Evolutionary conservation across 2,888 invertebrate species (phyloP).

Genomic region (Coecobrya sp.): DNA sequence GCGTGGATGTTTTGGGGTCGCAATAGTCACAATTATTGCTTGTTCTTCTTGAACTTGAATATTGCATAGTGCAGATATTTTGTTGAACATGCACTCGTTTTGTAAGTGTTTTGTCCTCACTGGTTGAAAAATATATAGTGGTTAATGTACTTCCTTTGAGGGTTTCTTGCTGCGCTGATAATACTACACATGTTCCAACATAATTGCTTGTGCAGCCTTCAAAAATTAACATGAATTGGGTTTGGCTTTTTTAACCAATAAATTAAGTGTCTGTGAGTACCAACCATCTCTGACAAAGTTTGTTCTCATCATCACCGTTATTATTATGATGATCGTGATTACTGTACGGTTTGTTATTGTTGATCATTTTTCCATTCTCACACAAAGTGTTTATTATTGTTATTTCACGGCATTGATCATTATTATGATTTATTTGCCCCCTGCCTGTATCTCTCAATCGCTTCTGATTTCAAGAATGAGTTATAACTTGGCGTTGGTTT

Average conservation of each 20-base stretch:
- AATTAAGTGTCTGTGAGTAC: conserved; percentile 3
- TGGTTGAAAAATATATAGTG: neutral
- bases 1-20: neutral
- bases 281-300: neutral
- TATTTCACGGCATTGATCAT: conserved; percentile 13
- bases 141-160: conserved; percentile 36
- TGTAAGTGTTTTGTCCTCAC: conserved; percentile 41
- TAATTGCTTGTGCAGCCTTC: conserved; percentile 72
- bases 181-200: conserved; percentile 52
- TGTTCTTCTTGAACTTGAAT: conserved; percentile 13
- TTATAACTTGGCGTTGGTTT: conserved; percentile 5
- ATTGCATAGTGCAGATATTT: conserved; percentile 28
- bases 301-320: conserved; percentile 48
- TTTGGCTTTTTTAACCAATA: conserved; percentile 51
- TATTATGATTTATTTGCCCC: conserved; percentile 49
- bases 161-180: neutral
- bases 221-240: conserved; percentile 64
- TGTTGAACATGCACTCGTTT: conserved; percentile 55
- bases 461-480: conserved; percentile 19
- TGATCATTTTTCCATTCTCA: conserved; percentile 47
- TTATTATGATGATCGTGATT: neutral
- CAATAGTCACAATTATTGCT: neutral
- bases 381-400: conserved; percentile 71
- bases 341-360: neutral
- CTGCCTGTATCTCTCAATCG: neutral